Base-by-base conservation (phyloP, 2,888 invertebrate species). In the Oscheius myriophilus region DNA sequence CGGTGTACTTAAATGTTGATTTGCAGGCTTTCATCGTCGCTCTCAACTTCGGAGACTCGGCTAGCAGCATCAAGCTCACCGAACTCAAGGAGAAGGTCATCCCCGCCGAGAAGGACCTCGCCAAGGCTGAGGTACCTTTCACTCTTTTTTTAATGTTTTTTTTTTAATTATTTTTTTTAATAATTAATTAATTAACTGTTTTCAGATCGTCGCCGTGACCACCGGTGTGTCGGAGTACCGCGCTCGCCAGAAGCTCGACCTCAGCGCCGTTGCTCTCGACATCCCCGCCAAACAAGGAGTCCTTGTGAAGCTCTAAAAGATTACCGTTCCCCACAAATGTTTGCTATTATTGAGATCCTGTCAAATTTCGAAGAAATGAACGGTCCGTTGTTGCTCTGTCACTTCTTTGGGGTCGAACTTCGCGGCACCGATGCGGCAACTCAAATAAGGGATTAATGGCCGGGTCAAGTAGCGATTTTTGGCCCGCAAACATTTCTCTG, bases 261-360 rank as follows among this genome's bases (percentile, higher is more conserved):
- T 75, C 41, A 23, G 51, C 33, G 70, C 61, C 6, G 33, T 57
- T 11, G 42, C 52, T 21, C 64, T 80, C 41, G 59, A 63, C 18
- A 52, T 80, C 11, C 78, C 78, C 39, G 70, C 71, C 25, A 76
- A 78, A 51, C 76, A 76, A 53, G 80, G 72, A 7, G 54, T 77
- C 54, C 75, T 80, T 41, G 33, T 80, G 49, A 76, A 75, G 43
- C 61, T 80, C 49, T 75, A 66, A 69, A 41, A 54, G 33, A n/a
- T n/a, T n/a, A 33, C 33, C 33, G 33, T n/a, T n/a, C n/a, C 33
- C 9, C 33, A 33, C 3, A 9, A 33, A 33, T 33, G 9, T 33
- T 33, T 33, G 33, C 3, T 33, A 33, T 33, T 9, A 9, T 33
- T 33, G 33, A 33, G 9, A 33, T 33, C 33, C 33, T 33, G 33